A percentile compares a stretch with the other conserved stretches of the same genome.
Evolutionary conservation across 2,797 vertebrate species (phyloP).

Genomic region (Hylomyscus alleni): DNA sequence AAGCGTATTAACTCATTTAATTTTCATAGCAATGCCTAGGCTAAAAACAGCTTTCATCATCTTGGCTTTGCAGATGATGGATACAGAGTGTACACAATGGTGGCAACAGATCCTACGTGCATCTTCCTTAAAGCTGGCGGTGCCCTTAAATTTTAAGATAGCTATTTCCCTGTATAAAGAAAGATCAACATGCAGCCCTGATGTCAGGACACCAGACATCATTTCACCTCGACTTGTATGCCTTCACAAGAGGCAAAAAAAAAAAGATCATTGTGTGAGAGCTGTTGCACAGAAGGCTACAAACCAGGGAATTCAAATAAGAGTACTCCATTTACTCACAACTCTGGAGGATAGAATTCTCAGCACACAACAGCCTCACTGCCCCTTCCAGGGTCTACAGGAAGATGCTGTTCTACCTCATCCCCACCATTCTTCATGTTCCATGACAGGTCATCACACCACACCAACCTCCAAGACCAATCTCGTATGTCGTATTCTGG

Average conservation of each 20-base stretch:
- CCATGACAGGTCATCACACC: neutral
- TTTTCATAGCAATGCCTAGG: neutral
- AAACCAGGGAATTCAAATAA: neutral
- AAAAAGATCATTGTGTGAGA: neutral
- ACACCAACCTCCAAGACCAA: neutral
- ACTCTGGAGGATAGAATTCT: neutral
- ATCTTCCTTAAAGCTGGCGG: neutral
- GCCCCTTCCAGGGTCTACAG: neutral
- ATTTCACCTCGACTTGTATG: neutral
- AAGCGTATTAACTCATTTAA: neutral
- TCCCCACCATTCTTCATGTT: neutral
- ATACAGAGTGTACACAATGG: neutral
- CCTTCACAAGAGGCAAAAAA: slow-evolving; percentile 13
- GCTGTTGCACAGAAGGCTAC: neutral
- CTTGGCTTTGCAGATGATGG: neutral
- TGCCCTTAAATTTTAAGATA: neutral
- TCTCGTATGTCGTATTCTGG: neutral
- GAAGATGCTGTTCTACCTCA: neutral
- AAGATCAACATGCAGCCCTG: neutral
- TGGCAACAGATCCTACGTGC: neutral
- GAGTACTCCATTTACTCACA: neutral
- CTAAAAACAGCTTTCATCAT: neutral
- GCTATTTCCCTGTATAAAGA: neutral
- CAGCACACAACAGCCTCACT: neutral
- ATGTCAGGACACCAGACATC: neutral